phyloP scores from a whole-genome alignment of 2,797 vertebrate species.

The Phyllotis vaccarum region DNA sequence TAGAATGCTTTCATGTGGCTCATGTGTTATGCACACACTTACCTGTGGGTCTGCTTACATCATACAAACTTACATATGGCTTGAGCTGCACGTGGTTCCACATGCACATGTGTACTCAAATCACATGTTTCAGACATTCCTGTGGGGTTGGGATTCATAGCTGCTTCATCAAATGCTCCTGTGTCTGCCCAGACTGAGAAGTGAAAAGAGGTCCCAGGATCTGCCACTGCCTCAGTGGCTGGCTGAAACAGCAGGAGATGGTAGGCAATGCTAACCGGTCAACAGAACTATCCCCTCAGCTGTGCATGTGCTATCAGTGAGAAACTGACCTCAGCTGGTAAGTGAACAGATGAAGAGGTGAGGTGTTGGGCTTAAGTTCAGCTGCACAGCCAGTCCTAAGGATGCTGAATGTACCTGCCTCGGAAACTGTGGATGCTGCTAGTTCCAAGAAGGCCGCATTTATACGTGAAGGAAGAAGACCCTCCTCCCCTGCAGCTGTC shows the following conservation, averaged over 20 bases:
- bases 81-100: neutral
- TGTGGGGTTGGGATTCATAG: no score
- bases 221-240: rapidly evolving
- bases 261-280: no score
- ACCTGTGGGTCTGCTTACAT: neutral
- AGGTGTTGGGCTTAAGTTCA: neutral
- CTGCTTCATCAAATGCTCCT: neutral
- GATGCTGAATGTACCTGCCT: rapidly evolving
- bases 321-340: neutral
- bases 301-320: neutral
- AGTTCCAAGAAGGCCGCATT: rapidly evolving
- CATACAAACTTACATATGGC: neutral
- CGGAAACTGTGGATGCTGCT: rapidly evolving
- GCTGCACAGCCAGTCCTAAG: rapidly evolving
- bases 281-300: rapidly evolving
- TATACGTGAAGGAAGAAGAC: neutral
- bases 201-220: neutral
- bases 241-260: neutral
- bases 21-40: neutral
- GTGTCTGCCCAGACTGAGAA: neutral
- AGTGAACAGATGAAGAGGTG: neutral
- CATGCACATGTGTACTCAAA: neutral
- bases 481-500: neutral
- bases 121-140: neutral
- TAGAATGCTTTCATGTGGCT: neutral